phyloP scores from a whole-genome alignment of 2,113 vertebrate species.

The Delphinapterus leucas region DNA sequence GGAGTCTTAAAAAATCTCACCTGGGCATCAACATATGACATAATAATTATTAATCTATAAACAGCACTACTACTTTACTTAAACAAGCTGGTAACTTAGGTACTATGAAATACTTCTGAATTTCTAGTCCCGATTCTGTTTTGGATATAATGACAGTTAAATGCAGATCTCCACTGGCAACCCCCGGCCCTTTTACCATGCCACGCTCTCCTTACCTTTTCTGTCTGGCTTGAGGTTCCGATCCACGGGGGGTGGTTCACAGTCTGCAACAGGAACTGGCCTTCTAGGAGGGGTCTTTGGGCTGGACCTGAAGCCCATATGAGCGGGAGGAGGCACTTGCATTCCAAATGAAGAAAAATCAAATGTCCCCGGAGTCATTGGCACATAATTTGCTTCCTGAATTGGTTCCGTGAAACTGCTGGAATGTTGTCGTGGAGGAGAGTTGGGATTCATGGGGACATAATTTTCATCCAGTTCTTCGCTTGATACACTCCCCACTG shows the following conservation, averaged over 20 bases:
- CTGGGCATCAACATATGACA: not conserved
- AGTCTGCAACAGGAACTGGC: conserved; percentile 90
- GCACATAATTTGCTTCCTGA: conserved; percentile 97
- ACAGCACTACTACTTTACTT: not conserved
- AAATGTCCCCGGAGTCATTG: conserved; percentile 97
- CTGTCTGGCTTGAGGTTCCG: conserved; percentile 98
- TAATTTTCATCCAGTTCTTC: conserved; percentile 99
- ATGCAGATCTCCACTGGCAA: not conserved
- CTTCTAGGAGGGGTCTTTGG: conserved; percentile 96
- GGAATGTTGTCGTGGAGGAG: conserved; percentile 94
- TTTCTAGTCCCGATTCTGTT: not conserved
- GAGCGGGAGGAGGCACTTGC: conserved; percentile 98
- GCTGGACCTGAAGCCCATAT: conserved; percentile 98
- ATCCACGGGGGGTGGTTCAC: conserved; percentile 96
- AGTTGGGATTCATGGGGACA: conserved; percentile 97
- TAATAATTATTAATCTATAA: not conserved
- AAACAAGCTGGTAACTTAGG: not conserved
- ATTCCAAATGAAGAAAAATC: conserved; percentile 97
- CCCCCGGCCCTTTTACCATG: not conserved
- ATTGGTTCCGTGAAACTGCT: conserved; percentile 92
- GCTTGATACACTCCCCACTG: conserved; percentile 90
- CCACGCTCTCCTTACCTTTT: conserved; percentile 91
- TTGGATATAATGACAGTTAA: not conserved
- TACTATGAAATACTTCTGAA: not conserved
- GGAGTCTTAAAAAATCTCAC: not conserved